Percentiles rank a stretch among this genome's conserved stretches.
phyloP scores from a whole-genome alignment of 2,888 invertebrate species.

The Phyllotreta cruciferae region DNA sequence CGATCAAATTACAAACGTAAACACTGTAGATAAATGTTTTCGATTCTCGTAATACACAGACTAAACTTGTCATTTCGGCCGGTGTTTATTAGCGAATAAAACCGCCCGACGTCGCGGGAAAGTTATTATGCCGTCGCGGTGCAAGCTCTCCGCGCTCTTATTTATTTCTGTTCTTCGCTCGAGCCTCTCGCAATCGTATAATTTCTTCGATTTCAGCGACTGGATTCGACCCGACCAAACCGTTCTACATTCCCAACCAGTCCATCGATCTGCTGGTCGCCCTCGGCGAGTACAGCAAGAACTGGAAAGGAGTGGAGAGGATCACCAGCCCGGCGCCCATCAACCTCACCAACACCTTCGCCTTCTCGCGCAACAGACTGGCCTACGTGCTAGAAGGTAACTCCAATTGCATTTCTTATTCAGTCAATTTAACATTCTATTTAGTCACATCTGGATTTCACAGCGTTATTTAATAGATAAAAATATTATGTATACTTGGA shows the following conservation, averaged over 20 bases:
- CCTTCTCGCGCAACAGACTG: conserved; percentile 65
- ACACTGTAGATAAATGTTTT: conserved; percentile 42
- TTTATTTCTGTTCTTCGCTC: no score
- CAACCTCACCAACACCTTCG: conserved; percentile 24
- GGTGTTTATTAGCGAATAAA: conserved; percentile 8
- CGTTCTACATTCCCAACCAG: conserved; percentile 52
- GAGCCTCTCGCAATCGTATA: no score
- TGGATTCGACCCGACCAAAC: conserved; percentile 63
- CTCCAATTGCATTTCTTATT: no score
- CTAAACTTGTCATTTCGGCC: conserved; percentile 16
- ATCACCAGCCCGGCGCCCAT: conserved; percentile 69
- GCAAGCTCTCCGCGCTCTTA: no score
- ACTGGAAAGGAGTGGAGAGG: conserved; percentile 73
- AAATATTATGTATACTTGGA: no score
- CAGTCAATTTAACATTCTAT: no score
- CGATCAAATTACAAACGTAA: conserved; percentile 39
- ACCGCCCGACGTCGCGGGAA: background rate
- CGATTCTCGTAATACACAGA: conserved; percentile 26
- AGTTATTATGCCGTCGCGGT: no score
- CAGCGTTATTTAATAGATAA: no score
- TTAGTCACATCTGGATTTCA: no score
- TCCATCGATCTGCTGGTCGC: conserved; percentile 81
- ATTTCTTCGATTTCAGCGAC: conserved; percentile 66
- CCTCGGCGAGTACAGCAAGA: conserved; percentile 79
- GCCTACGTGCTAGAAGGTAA: conserved; percentile 78